Conservation (phyloP, 2,113 vertebrate genomes). For the Lamprologus callipterus region DNA sequence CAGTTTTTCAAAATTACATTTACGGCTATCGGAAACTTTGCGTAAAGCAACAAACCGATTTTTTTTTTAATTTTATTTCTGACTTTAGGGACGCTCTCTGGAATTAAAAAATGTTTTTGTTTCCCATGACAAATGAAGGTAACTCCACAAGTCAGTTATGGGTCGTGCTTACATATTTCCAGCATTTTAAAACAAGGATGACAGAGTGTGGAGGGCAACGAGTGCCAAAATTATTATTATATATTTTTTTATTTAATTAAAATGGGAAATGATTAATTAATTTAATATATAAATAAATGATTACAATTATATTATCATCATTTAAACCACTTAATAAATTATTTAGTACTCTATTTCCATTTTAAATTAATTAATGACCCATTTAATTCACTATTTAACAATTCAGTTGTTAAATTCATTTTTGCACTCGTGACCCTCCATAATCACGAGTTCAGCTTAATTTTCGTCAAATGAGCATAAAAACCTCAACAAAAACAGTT, state of each 20-base stretch:
- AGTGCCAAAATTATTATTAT: background rate
- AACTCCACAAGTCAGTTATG: background rate
- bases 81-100: background rate
- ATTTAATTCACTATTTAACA: background rate
- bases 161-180: background rate
- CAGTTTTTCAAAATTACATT: background rate
- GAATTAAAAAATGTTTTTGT: background rate
- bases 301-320: background rate
- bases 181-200: background rate
- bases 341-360: background rate
- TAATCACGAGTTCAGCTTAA: background rate
- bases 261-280: background rate
- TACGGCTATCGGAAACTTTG: background rate
- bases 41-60: background rate
- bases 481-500: background rate
- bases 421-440: background rate
- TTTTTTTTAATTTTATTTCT: fast-evolving
- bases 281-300: background rate
- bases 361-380: background rate
- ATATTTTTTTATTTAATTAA: background rate
- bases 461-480: background rate
- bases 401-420: background rate
- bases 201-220: background rate
- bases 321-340: background rate
- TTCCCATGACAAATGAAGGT: background rate